Base-by-base conservation (phyloP, 1,140 invertebrate genomes). In the Ganaspis sp. region DNA sequence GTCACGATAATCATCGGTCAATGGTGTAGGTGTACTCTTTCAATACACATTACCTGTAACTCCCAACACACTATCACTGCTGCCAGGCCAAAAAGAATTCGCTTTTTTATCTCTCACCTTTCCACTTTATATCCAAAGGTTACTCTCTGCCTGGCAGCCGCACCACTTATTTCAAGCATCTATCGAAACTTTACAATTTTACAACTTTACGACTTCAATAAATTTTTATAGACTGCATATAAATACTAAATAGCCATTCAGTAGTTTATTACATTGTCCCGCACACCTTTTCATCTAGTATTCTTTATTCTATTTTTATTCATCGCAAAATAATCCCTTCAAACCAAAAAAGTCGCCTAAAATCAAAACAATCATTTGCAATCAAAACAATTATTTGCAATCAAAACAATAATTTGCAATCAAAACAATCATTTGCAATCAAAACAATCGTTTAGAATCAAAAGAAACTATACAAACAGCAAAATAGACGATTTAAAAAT, bases 1-100 rank as follows among this genome's bases (percentile, higher is more conserved):
- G 58, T 64, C 58, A 64, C 58, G 58, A 64, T 64, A 64, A 64
- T 64, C 58, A 64, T 64, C 58, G 58, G 26, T 64, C 58, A 64
- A 64, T 64, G 26, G 58, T 64, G 58, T 29, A 64, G 58, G 58
- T 64, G 58, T 34, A 64, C 21, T 29, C 58, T 12, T 29, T 64
- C 58, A 29, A 29, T 64, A 26, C 26, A 26, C 58, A 64, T 64
- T 29, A 64, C 58, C 58, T 64, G 54, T 26, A 64, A 64, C 54
- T 64, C 26, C 23, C 58, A 23, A n/a, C 58, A 29, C 58, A 64
- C 58, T 64, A 64, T 64, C 26, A 64, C 23, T 64, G 15, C 23
- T 64, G 23, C 58, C 58, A 12, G 15, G 58, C 19, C 23, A 34
- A 26, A 64, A 64, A 64, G 12, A 34, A 64, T 29, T 64, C 58